Base-by-base conservation (phyloP, 2,113 vertebrate species). In the Pandion haliaetus region DNA sequence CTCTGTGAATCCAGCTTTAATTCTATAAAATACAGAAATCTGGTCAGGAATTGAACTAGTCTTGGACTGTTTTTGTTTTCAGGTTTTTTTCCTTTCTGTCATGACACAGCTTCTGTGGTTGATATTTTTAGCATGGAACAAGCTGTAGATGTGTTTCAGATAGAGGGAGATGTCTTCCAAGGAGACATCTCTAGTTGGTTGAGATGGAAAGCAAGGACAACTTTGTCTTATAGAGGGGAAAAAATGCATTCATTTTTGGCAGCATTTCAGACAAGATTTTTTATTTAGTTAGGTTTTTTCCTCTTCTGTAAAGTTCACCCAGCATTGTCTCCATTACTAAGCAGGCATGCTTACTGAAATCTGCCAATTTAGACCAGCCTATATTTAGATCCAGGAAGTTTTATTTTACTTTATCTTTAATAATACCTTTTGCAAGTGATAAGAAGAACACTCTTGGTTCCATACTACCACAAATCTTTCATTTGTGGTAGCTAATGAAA, bases 401-500 rank as follows among this genome's bases (percentile, higher is more conserved):
- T 91, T 87, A 55, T 89, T 94, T 97, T 89, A 74, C 34, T 84
- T 73, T 66, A 47, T 79, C 69, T 83, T 92, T 89, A 91, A 82
- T 61, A 83, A 91, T 55, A 92, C 21, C 7, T 91, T 84, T 91
- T 89, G n/a, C 47, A 82, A 91, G 49, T 76, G 47, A 79, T 82
- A 83, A 70, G 47, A 40, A 94, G 59, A 88, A 92, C 54, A 66
- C 14, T 91, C 34, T 90, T 69, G 34, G 24, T 93, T 91, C 74
- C 78, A 69, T 28, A n/a, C 58, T 38, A 86, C 91, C 94, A 93
- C 91, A 94, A 91, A 93, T 82, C 89, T 96, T 91, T 84, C 67
- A 90, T 89, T 96, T 91, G 94, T 94, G 83, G 93, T 86, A 84
- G 57, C 61, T 90, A 97, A 93, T 97, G 85, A 92, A 96, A 95